Conservation (phyloP, 2,797 vertebrate species). For the Microhierax caerulescens region DNA sequence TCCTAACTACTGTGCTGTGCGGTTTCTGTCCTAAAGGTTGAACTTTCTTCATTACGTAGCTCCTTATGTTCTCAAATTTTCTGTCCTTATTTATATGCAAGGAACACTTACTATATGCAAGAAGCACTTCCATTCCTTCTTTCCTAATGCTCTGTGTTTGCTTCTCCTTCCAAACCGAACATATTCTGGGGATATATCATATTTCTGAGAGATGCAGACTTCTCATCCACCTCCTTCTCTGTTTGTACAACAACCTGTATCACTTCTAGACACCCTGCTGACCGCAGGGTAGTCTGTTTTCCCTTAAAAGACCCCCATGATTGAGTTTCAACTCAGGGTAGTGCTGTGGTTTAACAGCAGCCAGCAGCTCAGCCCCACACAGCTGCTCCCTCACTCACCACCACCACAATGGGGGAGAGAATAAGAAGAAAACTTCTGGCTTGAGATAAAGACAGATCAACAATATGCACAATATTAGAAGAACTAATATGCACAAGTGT, state of each 20-base stretch:
- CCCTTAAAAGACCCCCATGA: not conserved
- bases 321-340: not conserved
- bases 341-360: not conserved
- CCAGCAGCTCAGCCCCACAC: not conserved
- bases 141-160: not conserved
- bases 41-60: not conserved
- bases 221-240: not conserved
- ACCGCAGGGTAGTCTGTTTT: not conserved
- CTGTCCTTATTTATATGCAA: not conserved
- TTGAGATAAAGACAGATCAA: not conserved
- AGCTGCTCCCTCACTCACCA: accelerated
- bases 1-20: not conserved
- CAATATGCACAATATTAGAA: not conserved
- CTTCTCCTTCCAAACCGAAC: not conserved
- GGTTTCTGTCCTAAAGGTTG: not conserved
- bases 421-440: accelerated
- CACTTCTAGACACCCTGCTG: not conserved
- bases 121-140: not conserved
- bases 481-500: not conserved
- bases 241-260: not conserved
- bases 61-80: not conserved
- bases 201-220: not conserved
- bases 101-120: not conserved
- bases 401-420: not conserved
- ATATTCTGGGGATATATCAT: not conserved